A percentile compares a stretch with the other conserved stretches of the same genome.
phyloP scores from a whole-genome alignment of 2,797 vertebrate genomes.

The Anniella stebbinsi region DNA sequence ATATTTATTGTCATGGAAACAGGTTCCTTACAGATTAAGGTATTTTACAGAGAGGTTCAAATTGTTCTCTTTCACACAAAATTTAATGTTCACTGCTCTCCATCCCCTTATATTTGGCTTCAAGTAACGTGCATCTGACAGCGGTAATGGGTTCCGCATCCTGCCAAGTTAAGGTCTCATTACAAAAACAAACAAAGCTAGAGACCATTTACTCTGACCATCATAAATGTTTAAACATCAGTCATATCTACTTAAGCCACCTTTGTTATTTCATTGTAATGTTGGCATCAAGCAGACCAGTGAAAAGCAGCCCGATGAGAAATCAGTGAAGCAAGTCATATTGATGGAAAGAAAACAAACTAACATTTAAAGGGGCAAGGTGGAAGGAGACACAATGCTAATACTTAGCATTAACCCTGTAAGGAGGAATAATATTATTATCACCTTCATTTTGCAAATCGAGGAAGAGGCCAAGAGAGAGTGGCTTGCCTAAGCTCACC shows the following conservation, averaged over 20 bases:
- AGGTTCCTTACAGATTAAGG: constrained; percentile 41
- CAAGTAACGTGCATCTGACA: constrained; percentile 10
- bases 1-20: constrained; percentile 22
- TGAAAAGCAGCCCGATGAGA: neutral
- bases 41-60: constrained; percentile 7
- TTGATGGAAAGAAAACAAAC: neutral
- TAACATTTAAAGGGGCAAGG: neutral
- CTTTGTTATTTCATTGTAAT: neutral
- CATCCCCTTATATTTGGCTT: constrained; percentile 18
- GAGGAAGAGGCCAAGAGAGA: neutral
- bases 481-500: neutral
- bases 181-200: constrained; percentile 33
- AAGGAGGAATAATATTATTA: neutral
- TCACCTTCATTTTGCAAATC: neutral
- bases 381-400: neutral
- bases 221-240: constrained; percentile 4
- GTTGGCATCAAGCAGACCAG: neutral
- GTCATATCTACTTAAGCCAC: neutral
- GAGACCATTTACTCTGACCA: neutral
- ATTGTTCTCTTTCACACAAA: constrained; percentile 24
- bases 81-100: constrained; percentile 22
- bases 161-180: constrained; percentile 25
- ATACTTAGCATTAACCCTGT: neutral
- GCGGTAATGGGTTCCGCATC: neutral
- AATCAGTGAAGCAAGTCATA: neutral